Conservation (phyloP, 2,113 vertebrate species). For the Alethe castanea region DNA sequence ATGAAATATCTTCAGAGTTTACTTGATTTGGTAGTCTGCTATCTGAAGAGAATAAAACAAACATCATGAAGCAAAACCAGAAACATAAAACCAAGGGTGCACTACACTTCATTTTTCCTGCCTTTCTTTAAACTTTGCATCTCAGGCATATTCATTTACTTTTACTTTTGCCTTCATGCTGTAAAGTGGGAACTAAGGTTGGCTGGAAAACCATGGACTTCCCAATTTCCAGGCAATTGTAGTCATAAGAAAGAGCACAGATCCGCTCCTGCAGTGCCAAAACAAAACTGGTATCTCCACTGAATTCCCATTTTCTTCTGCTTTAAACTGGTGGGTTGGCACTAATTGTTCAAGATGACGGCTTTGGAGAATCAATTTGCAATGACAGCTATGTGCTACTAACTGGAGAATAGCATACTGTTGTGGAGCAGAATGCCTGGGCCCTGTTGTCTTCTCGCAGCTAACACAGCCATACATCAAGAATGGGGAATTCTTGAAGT, state of each 20-base stretch:
- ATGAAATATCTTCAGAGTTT: not conserved
- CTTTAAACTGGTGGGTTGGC: not conserved
- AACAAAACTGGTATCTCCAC: not conserved
- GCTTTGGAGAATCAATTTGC: not conserved
- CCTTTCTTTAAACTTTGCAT: not conserved
- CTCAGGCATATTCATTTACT: not conserved
- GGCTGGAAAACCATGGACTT: not conserved
- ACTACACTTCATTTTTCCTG: not conserved
- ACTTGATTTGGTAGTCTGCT: not conserved
- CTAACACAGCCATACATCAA: not conserved
- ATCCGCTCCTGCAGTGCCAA: not conserved
- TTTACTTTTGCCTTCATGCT: not conserved
- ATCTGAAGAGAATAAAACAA: not conserved
- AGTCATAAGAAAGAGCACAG: not conserved
- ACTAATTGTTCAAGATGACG: not conserved
- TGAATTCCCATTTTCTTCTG: not conserved
- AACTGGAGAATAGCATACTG: not conserved
- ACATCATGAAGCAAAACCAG: not conserved
- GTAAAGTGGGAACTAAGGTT: not conserved
- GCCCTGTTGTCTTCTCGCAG: not conserved
- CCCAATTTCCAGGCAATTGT: not conserved
- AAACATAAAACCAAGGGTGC: not conserved
- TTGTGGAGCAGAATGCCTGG: not conserved
- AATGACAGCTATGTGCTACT: not conserved
- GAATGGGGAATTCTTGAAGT: not conserved